phyloP scores from a whole-genome alignment of 2,888 invertebrate species.

The Pseudolycoriella hygida region DNA sequence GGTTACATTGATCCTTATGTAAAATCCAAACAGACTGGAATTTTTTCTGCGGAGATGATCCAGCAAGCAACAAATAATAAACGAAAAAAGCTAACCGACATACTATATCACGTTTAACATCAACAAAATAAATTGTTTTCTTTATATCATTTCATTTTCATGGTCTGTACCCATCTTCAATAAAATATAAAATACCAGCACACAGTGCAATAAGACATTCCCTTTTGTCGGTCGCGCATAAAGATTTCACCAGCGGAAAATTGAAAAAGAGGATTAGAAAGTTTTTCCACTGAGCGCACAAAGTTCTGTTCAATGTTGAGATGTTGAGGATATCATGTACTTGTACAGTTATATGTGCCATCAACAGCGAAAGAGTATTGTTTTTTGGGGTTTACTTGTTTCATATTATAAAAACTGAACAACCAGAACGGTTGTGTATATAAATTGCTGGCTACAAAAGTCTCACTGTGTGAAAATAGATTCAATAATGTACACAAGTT shows the following conservation, averaged over 20 bases:
- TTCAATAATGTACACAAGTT: background rate
- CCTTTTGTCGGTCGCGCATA: conserved; percentile 2
- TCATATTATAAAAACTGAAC: background rate
- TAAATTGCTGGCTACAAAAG: background rate
- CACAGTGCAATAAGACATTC: conserved; percentile 3
- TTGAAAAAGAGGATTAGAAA: conserved; percentile 9
- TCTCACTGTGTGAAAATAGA: background rate
- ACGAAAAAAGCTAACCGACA: too few relatives aligned
- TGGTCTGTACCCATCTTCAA: background rate
- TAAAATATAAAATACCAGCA: background rate
- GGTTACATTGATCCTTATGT: too few relatives aligned
- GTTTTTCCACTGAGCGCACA: conserved; percentile 3
- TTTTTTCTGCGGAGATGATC: too few relatives aligned
- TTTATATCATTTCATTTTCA: background rate
- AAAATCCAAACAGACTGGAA: too few relatives aligned
- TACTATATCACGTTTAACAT: too few relatives aligned
- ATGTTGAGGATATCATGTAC: too few relatives aligned
- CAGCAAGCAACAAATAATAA: too few relatives aligned
- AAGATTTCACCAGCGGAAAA: conserved; percentile 6
- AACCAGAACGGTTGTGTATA: background rate
- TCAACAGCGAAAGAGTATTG: too few relatives aligned
- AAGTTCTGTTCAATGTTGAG: too few relatives aligned
- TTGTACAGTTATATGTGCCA: too few relatives aligned
- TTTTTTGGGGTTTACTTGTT: too few relatives aligned
- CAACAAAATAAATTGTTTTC: too few relatives aligned